phyloP scores from a whole-genome alignment of 1,140 invertebrate genomes.

The Venturia canescens region DNA sequence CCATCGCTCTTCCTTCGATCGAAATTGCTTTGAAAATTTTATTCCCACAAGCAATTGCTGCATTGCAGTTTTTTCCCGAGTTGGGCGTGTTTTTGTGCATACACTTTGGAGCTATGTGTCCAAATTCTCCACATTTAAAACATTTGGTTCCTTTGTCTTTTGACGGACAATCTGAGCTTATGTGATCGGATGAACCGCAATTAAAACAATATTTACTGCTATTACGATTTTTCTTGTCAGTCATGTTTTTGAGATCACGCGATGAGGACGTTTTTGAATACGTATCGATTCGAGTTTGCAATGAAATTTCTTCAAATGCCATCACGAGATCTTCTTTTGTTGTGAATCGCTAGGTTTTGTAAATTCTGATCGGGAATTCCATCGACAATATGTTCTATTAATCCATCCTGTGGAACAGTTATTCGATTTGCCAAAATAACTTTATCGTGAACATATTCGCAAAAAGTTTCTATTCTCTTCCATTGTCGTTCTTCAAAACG shows the following conservation, averaged over 20 bases:
- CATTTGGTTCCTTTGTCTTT: background rate
- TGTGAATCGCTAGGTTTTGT: background rate
- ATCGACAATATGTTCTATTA: background rate
- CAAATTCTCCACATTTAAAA: slow-evolving; percentile 15
- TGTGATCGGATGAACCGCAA: background rate
- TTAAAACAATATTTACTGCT: background rate
- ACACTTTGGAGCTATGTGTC: slow-evolving; percentile 1
- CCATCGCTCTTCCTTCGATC: slow-evolving; percentile 11
- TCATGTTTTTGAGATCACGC: background rate
- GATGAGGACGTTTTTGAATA: background rate
- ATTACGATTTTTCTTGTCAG: background rate
- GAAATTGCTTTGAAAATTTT: slow-evolving; percentile 20
- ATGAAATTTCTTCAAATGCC: background rate
- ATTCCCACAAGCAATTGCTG: background rate
- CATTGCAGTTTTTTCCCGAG: slow-evolving; percentile 11
- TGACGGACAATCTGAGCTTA: background rate
- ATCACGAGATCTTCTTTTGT: background rate
- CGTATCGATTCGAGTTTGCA: background rate
- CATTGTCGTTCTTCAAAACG: background rate
- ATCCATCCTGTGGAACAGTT: background rate
- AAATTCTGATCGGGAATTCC: background rate
- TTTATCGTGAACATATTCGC: background rate
- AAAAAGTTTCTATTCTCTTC: background rate
- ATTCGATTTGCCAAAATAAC: background rate
- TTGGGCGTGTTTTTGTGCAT: too few species aligned